These are phyloP conservation scores for Drosophila aff. DNA, from an alignment of 1,140 invertebrate species.

Conservation along the genomic window DNA sequence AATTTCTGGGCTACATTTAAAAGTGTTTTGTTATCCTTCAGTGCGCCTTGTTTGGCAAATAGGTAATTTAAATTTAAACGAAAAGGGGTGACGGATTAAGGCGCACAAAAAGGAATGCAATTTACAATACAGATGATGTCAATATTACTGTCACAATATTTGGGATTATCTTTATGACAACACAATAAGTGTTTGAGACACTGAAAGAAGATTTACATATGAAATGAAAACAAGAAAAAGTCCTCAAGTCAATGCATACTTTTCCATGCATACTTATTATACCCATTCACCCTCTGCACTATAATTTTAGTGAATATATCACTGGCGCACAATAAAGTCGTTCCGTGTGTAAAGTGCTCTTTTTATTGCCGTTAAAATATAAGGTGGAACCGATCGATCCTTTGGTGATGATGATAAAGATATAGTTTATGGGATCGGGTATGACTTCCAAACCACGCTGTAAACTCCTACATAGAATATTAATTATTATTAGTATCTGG, in stretches of 20 bases:
- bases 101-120: constrained; percentile 28
- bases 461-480: too few species aligned
- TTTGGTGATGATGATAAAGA: too few species aligned
- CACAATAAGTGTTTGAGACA: constrained; percentile 13
- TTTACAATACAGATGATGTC: constrained; percentile 45
- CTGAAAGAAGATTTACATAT: background rate
- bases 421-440: background rate
- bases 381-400: background rate
- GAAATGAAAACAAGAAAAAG: background rate
- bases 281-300: background rate
- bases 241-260: background rate
- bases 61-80: constrained; percentile 70
- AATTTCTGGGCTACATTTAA: constrained; percentile 73
- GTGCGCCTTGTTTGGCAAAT: constrained; percentile 73
- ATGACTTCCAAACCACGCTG: too few species aligned
- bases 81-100: constrained; percentile 60
- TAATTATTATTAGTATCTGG: too few species aligned
- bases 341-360: background rate
- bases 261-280: background rate
- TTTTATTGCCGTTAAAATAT: background rate
- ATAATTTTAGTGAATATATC: background rate
- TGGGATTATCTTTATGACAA: constrained; percentile 40
- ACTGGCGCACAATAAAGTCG: background rate
- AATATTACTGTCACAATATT: constrained; percentile 73
- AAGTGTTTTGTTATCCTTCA: constrained; percentile 80